Base-by-base conservation (phyloP, 1,140 invertebrate genomes). In the Coboldia fuscipes region DNA sequence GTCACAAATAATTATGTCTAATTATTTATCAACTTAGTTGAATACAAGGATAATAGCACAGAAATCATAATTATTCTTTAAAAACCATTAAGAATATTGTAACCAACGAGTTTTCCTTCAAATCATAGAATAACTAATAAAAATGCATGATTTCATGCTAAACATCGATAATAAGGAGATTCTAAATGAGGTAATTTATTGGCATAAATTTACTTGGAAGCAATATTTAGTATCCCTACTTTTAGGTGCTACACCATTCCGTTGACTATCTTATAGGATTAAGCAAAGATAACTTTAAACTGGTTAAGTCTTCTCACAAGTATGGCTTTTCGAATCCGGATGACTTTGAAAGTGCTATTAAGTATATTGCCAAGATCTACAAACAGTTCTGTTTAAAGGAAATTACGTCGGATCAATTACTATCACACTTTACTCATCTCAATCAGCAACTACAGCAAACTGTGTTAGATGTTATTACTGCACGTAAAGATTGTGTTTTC, bases 121-220 rank as follows among this genome's bases (percentile, higher is more conserved):
- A n/a, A n/a, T n/a, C n/a, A n/a, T n/a, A n/a, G n/a, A n/a, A n/a
- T n/a, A n/a, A n/a, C n/a, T n/a, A n/a, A 24, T 24, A 34, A 35
- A 19, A 12, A 37, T 37, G 35, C 35, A 37, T 10, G 35, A 37
- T 14, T 24, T 37, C 17, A 18, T 37, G 9, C 12, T 37, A 17
- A 37, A 31, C 13, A 37, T 37, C 14, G 35, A 37, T 32, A 37
- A 37, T 17, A 37, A 37, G 15, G 35, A 37, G 18, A 30, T 37
- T n/a, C 16, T 37, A 13, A 37, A 19, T 20, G 35, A 37, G 18
- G 35, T 37, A 26, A 32, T n/a, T n/a, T n/a, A n/a, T n/a, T n/a
- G n/a, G 28, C 16, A 16, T 18, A 7, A 35, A 29, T 15, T 21
- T 4, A 19, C 12, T 18, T 10, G 12, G 2, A 15, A 7, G 4